phyloP scores from a whole-genome alignment of 64 coral and sea anemone genomes.

The Pocillopora damicornis region DNA sequence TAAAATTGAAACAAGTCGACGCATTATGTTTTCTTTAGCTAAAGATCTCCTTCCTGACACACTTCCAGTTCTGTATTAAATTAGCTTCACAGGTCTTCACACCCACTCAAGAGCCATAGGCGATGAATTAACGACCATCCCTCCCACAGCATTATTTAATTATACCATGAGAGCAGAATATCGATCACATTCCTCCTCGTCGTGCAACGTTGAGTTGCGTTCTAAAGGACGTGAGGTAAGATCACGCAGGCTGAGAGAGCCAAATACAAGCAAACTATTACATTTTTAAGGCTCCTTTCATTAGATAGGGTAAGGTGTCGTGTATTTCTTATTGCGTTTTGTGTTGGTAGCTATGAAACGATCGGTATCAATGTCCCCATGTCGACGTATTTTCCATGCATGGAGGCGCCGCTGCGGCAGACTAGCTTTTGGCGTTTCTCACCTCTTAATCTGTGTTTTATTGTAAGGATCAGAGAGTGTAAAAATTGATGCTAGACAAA shows the following conservation, averaged over 20 bases:
- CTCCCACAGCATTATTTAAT: not conserved
- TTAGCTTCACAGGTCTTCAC: not conserved
- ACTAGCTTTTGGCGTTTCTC: too few species aligned
- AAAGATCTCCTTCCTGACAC: too few species aligned
- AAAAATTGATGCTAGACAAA: too few species aligned
- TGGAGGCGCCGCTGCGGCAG: too few species aligned
- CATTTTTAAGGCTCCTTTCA: not conserved
- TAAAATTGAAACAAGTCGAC: too few species aligned
- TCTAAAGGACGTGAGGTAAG: not conserved
- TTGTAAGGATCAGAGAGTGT: too few species aligned
- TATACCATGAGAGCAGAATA: not conserved
- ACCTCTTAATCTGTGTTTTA: too few species aligned
- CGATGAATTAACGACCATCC: not conserved
- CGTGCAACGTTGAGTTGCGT: too few species aligned
- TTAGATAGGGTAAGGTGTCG: not conserved
- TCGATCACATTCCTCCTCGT: not conserved
- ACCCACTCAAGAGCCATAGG: not conserved
- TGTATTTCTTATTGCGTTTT: not conserved
- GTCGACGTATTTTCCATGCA: too few species aligned
- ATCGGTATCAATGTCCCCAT: too few species aligned
- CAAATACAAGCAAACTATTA: not conserved
- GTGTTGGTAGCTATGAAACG: too few species aligned
- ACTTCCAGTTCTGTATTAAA: not conserved
- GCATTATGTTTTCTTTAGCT: too few species aligned
- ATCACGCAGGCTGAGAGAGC: not conserved